Evolutionary conservation across 1,140 invertebrate genomes (phyloP).

Genomic region (Oscheius sp.): DNA sequence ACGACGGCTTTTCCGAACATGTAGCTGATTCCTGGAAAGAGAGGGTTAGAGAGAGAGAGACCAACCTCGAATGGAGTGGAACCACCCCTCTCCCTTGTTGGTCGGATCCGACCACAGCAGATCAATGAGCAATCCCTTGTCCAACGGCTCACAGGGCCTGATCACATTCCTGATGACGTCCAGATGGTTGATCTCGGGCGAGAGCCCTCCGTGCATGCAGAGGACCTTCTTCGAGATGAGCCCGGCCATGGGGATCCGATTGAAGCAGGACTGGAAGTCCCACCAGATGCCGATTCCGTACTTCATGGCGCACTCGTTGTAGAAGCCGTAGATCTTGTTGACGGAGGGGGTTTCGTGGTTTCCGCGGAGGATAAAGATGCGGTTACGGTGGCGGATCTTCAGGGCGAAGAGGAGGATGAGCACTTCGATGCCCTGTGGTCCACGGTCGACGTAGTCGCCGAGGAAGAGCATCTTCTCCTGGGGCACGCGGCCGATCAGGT

Average conservation of each 20-base stretch:
- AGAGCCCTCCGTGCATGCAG: conserved; percentile 46
- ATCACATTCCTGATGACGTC: conserved; percentile 44
- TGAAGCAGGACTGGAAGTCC: conserved; percentile 50
- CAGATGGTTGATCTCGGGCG: conserved; percentile 38
- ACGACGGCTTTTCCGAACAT: conserved; percentile 50
- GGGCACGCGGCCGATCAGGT: conserved; percentile 64
- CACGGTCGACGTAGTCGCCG: conserved; percentile 85
- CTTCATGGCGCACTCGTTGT: conserved; percentile 59
- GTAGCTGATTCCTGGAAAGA: conserved; percentile 47
- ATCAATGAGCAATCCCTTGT: conserved; percentile 47
- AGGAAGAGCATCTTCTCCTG: conserved; percentile 68
- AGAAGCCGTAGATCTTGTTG: conserved; percentile 68
- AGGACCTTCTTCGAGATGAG: conserved; percentile 47
- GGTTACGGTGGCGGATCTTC: conserved; percentile 66
- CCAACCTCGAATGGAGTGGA: conserved; percentile 42
- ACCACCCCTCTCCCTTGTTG: conserved; percentile 50
- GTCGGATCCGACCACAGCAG: conserved; percentile 51
- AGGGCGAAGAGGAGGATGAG: conserved; percentile 54
- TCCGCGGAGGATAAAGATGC: conserved; percentile 69
- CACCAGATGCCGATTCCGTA: conserved; percentile 47
- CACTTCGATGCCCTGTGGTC: conserved; percentile 73
- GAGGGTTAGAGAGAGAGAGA: neutral
- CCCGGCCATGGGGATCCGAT: conserved; percentile 47
- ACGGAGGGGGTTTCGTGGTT: conserved; percentile 71
- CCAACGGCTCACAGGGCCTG: conserved; percentile 47